Base-by-base conservation (phyloP, 2,113 vertebrate genomes). In the Thymallus thymallus region DNA sequence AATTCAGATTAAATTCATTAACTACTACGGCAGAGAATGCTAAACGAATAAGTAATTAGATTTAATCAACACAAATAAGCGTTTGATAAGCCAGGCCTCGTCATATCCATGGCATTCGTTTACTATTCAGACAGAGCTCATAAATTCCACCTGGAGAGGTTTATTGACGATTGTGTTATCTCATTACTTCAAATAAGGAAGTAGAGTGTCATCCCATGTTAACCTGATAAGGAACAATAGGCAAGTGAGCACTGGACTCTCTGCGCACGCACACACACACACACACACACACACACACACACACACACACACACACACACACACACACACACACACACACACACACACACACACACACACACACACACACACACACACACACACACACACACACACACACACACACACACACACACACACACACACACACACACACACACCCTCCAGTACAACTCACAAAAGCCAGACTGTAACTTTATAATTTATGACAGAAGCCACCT, bases 1-100 rank as follows among this genome's bases (percentile, higher is more conserved):
- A 73, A 76, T 76, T 79, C 72, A 73, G 62, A 69, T 29, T 66
- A 78, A 88, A 87, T 86, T 76, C 87, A 90, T 91, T 87, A 89
- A 68, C 80, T 20, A 72, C 71, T 66, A 75, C 80, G 26, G 26
- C 26, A 2, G 58, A 3, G 71, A 76, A 68, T 74, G 72, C 75
- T 78, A 67, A 83, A 84, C 73, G 60, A 79, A 78, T 16, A 55
- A 63, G 62, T 82, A 58, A 86, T 84, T 84, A 30, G 68, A 87
- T 85, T 81, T 45, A 62, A 76, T 82, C 55, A 66, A 86, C 85
- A 81, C 79, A 88, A 89, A 88, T 77, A 78, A 30, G 68, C 71
- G 64, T 65, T 60, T 56, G 62, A 75, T 68, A 14, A 61, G 32
- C 41, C 41, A 4, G 68, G 48, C 67, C 72, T 65, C 24, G 72